These are phyloP conservation scores for Mactromeris polynyma DNA, from an alignment of 2,888 invertebrate species.

Conservation along the genomic window DNA sequence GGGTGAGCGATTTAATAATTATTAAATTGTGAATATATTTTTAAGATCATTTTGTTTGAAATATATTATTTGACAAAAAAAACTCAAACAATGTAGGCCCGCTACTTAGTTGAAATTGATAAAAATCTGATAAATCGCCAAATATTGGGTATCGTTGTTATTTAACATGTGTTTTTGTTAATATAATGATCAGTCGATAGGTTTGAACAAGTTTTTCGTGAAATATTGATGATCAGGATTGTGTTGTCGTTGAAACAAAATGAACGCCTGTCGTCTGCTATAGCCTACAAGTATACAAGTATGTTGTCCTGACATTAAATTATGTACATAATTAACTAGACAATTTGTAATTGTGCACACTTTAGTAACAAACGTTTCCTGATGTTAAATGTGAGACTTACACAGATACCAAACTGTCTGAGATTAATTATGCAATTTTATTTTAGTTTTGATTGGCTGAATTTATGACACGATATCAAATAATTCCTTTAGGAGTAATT, in stretches of 20 bases:
- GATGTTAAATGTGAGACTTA: not conserved
- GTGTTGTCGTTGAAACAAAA: not conserved
- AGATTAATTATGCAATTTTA: slow-evolving; percentile 4
- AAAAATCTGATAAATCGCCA: too few relatives aligned
- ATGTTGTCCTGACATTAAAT: not conserved
- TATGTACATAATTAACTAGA: not conserved
- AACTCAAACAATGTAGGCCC: too few relatives aligned
- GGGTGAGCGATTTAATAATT: too few relatives aligned
- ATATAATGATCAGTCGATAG: not conserved
- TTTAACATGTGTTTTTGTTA: too few relatives aligned
- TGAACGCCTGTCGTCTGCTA: not conserved
- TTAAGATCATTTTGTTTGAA: too few relatives aligned
- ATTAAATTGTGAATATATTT: too few relatives aligned
- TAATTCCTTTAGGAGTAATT: slow-evolving; percentile 5
- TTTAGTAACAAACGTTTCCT: not conserved
- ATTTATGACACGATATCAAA: not conserved
- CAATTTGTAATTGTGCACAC: not conserved
- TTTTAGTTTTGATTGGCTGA: not conserved
- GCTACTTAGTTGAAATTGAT: too few relatives aligned
- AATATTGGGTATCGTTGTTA: too few relatives aligned
- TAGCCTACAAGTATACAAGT: not conserved
- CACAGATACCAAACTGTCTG: not conserved
- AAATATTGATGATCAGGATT: not conserved
- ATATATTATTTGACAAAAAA: too few relatives aligned
- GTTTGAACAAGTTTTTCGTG: not conserved